phyloP scores from a whole-genome alignment of 2,888 invertebrate species.

The Rhagophthalmus giganteus region DNA sequence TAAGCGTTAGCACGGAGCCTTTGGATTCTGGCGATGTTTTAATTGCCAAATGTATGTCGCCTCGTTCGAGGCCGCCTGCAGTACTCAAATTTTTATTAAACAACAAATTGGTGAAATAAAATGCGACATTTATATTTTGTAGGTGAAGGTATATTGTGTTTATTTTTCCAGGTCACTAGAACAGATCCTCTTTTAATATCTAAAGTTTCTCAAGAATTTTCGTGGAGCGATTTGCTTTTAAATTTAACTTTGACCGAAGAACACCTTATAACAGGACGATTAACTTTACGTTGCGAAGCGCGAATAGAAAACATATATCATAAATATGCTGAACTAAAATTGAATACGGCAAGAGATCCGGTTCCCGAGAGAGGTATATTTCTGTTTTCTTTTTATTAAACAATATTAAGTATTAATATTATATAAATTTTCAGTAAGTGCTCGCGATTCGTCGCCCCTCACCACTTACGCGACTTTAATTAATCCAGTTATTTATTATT shows the following conservation, averaged over 20 bases:
- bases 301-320: slow-evolving; percentile 71
- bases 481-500: slow-evolving; percentile 28
- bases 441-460: slow-evolving; percentile 35
- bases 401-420: slow-evolving; percentile 5
- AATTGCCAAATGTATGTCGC: slow-evolving; percentile 78
- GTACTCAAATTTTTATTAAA: slow-evolving; percentile 77
- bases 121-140: too few relatives aligned
- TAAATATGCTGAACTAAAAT: slow-evolving; percentile 68
- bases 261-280: slow-evolving; percentile 65
- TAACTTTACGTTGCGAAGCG: slow-evolving; percentile 73
- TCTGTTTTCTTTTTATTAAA: slow-evolving; percentile 1
- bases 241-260: slow-evolving; percentile 61
- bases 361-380: slow-evolving; percentile 75
- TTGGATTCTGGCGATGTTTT: slow-evolving; percentile 76
- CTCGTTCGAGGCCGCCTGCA: slow-evolving; percentile 74
- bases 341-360: slow-evolving; percentile 74
- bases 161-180: slow-evolving; percentile 38
- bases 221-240: slow-evolving; percentile 64
- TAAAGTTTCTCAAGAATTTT: slow-evolving; percentile 58
- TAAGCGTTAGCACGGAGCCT: slow-evolving; percentile 72
- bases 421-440: slow-evolving; percentile 37
- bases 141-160: neutral
- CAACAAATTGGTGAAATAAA: slow-evolving; percentile 71
- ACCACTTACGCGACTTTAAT: slow-evolving; percentile 22
- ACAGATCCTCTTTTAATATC: slow-evolving; percentile 55